Conservation (phyloP, 1,140 invertebrate genomes). For the Plodia interpunctella region DNA sequence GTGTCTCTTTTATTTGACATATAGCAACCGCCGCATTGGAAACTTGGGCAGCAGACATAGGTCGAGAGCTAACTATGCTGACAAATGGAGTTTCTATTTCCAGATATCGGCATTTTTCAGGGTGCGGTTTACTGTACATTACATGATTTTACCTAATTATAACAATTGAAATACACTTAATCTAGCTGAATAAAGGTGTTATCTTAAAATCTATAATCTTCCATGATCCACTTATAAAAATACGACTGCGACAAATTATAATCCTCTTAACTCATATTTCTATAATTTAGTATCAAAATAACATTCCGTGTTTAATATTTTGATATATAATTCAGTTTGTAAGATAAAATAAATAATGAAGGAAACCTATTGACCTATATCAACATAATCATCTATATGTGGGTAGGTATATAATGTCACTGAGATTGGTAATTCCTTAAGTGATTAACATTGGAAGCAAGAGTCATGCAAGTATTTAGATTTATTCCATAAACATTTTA, state of each 20-base stretch:
- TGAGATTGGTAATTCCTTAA: not conserved
- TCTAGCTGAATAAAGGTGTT: not conserved
- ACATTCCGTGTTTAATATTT: not conserved
- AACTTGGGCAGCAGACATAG: conserved; percentile 58
- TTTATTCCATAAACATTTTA: too few relatives aligned
- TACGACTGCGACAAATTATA: not conserved
- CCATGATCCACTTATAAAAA: not conserved
- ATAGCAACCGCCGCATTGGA: conserved; percentile 50
- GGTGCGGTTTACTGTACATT: conserved; percentile 48
- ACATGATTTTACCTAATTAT: conserved; percentile 21
- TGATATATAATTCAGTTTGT: not conserved
- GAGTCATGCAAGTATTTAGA: too few relatives aligned
- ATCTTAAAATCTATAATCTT: not conserved
- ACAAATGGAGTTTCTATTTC: conserved; percentile 77
- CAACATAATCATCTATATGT: conserved; percentile 7
- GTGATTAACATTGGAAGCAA: too few relatives aligned
- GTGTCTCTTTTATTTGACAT: conserved; percentile 46
- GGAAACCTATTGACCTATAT: not conserved
- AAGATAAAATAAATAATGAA: not conserved
- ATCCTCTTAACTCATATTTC: not conserved
- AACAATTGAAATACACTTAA: not conserved
- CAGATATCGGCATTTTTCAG: conserved; percentile 70
- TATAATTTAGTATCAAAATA: not conserved
- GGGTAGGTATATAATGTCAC: not conserved
- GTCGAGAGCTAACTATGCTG: conserved; percentile 67